phyloP scores from a whole-genome alignment of 2,888 invertebrate species.

The Eupithecia dodoneata region DNA sequence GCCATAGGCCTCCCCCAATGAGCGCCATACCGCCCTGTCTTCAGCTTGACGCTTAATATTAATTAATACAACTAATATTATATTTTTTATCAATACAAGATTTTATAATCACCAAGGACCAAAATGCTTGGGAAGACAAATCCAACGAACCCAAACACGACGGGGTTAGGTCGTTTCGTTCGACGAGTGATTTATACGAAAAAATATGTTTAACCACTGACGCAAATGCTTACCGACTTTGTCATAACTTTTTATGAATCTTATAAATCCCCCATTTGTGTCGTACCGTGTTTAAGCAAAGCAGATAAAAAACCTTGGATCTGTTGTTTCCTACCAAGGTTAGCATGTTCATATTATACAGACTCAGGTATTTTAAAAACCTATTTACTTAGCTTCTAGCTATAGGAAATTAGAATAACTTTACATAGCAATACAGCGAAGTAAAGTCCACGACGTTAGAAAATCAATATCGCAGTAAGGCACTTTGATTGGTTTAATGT shows the following conservation, averaged over 20 bases:
- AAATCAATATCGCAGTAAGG: constrained; percentile 9
- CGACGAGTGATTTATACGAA: too few species aligned
- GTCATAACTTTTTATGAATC: background rate
- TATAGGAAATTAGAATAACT: constrained; percentile 15
- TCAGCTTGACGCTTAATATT: too few species aligned
- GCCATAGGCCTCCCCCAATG: too few species aligned
- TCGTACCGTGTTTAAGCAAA: background rate
- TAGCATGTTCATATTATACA: background rate
- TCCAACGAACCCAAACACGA: too few species aligned
- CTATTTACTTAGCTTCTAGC: background rate
- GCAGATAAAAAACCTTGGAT: background rate
- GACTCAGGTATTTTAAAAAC: background rate
- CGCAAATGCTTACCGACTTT: background rate
- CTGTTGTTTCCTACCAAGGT: constrained; percentile 5
- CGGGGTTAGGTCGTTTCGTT: too few species aligned
- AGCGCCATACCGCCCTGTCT: too few species aligned
- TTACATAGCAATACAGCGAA: constrained; percentile 13
- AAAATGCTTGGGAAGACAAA: too few species aligned
- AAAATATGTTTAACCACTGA: background rate
- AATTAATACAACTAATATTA: too few species aligned
- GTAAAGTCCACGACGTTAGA: background rate
- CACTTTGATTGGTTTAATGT: background rate
- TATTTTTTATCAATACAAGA: too few species aligned
- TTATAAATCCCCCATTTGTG: background rate
- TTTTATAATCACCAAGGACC: too few species aligned